Base-by-base conservation (phyloP, 1,140 invertebrate species). In the Ruditapes philippinarum region DNA sequence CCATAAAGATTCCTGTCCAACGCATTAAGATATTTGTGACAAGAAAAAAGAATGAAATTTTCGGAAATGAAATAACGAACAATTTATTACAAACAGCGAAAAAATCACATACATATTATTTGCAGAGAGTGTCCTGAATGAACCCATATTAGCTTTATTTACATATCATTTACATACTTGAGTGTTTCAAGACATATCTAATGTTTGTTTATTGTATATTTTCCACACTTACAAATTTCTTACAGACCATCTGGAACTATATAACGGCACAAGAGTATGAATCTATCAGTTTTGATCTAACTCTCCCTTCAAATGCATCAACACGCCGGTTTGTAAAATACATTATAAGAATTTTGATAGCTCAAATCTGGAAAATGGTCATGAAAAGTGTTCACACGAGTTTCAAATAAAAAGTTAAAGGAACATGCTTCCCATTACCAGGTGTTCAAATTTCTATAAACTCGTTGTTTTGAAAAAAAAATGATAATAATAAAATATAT, bases 331-430 rank as follows among this genome's bases (percentile, higher is more conserved):
- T 33, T 22, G 28, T 51, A 3, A 54, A 31, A n/a, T 78, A 54
- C 11, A 54, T 76, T 25, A 28, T 78, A 54, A 31, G 28, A 78
- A 78, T 31, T 54, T 51, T 54, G 74, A 78, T 74, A 51, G 31
- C 74, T 0, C 9, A 54, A 78, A 78, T 36, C 49, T 54, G 45
- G 45, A 54, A 54, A 78, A 78, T 36, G 49, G 25, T 57, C 45
- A 57, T 78, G 74, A 57, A 54, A 78, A 54, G 25, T 33, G 74
- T 78, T 78, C 74, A 54, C 74, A 78, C 74, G 74, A 54, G 74
- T 78, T 78, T 78, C 74, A 78, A 78, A 78, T 78, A 49, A 12
- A 54, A 51, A 17, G 4, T 25, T 4, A n/a, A n/a, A n/a, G n/a
- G n/a, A 42, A 74, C 25, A 42, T 74, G 11, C 70, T 74, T 42